Base-by-base conservation (phyloP, 1,140 invertebrate genomes). In the Eufriesea mexicana region DNA sequence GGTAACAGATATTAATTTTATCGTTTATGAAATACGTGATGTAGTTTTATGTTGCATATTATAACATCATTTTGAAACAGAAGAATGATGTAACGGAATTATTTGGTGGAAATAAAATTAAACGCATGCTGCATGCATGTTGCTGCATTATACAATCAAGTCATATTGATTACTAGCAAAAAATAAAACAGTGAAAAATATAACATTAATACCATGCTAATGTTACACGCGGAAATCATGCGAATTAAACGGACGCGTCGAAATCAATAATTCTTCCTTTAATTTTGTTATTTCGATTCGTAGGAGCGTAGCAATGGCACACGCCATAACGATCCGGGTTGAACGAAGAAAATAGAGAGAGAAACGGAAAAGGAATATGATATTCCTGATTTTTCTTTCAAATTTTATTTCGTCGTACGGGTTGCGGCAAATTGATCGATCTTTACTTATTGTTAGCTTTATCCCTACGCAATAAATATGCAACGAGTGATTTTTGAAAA, bases 191-290 rank as follows among this genome's bases (percentile, higher is more conserved):
- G 6, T n/a, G n/a, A 35, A 12, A 67, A 77, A 55, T 64, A 35
- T 66, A 25, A 67, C 10, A 12, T 76, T 49, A 16, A 51, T 64
- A 23, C 10, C 42, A 4, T 62, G 20, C 18, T 49, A 49, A 75
- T 28, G n/a, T 47, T 62, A 28, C n/a, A 47, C 55, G n/a, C 57
- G 20, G 9, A 45, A 85, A 55, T 55, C 45, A 64, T 62, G 51
- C 23, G 59, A 80, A 64, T 57, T 73, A 62, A 72, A 77, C n/a
- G 47, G 51, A 35, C 51, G 49, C 25, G 55, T 62, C 49, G 73
- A 76, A 74, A 86, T 87, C 71, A 61, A 72, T 86, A 68, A 86
- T 51, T 42, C 64, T 83, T 71, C 75, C 83, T 83, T 87, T 84
- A 76, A 81, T 78, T 87, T 57, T 47, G 72, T 49, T 73, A 74